Evolutionary conservation across 2,888 invertebrate species (phyloP), one percentile per base, ranked within the genome.

Genomic region (Ypsolopha sequella): DNA sequence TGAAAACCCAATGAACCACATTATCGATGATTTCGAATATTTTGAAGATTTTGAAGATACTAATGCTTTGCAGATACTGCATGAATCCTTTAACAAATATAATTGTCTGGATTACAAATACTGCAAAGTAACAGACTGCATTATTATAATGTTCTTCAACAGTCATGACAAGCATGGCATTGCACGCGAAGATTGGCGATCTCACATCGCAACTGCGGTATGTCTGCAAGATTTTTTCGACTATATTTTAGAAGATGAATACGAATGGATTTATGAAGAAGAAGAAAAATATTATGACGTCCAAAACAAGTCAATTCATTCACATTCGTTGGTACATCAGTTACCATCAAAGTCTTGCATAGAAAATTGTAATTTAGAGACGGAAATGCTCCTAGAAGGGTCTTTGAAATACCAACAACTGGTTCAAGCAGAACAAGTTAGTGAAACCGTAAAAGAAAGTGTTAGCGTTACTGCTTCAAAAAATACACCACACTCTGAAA

Each of bases 211-310:
- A 6, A 89, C 88, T 41, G 82, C 88, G 4, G 61, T 89, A 34
- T 85, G 88, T 56, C 66, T 89, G 44, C 80, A 86, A 66, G 89
- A 89, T 59, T 89, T 89, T 65, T 86, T 82, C 63, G 82, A 88
- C 57, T 88, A 81, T 62, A 76, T 87, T 34, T 63, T 81, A 48
- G 77, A 81, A 53, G 88, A 89, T 59, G 73, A 87, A 54, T 76
- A 71, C 57, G 77, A 78, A 7, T 88, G 89, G 88, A 74, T 89
- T 48, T 66, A 77, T 62, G 66, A 70, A 6, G 75, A 80, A 61
- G 84, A 84, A 68, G 69, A 61, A 57, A 58, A 64, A 1, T 81
- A 85, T 54, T 74, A 82, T 51, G 70, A 73, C 61, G 13, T 39
- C 65, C 3, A 68, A 63, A 55, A 58, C 66, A 39, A 10, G 9